These are phyloP conservation scores for Ptychoptera albimana DNA, from an alignment of 2,888 invertebrate species.

Conservation along the genomic window DNA sequence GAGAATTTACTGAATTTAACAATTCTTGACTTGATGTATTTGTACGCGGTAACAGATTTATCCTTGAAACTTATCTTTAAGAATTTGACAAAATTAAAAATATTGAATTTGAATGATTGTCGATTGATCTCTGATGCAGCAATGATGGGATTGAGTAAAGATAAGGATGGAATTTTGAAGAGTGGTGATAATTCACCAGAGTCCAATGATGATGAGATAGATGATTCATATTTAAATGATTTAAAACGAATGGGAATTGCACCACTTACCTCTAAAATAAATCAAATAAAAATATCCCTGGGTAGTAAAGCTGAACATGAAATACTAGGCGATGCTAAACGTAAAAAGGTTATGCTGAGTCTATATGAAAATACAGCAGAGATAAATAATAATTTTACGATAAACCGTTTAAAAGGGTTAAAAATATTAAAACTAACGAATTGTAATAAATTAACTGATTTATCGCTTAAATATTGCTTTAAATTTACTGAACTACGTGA, in stretches of 20 bases:
- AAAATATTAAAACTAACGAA: slow-evolving; percentile 45
- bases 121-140: slow-evolving; percentile 47
- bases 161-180: neutral
- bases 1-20: slow-evolving; percentile 39
- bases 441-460: slow-evolving; percentile 55
- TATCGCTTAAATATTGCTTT: slow-evolving; percentile 50
- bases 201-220: neutral
- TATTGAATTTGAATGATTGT: slow-evolving; percentile 48
- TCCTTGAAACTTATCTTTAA: slow-evolving; percentile 51
- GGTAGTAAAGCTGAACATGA: slow-evolving; percentile 53
- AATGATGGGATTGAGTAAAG: slow-evolving; percentile 44
- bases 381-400: slow-evolving; percentile 33
- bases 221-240: too few relatives aligned
- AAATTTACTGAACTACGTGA: slow-evolving; percentile 44
- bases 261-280: too few relatives aligned
- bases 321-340: slow-evolving; percentile 46
- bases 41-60: slow-evolving; percentile 52
- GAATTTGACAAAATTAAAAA: slow-evolving; percentile 40
- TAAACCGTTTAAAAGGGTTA: slow-evolving; percentile 38
- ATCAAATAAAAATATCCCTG: slow-evolving; percentile 34
- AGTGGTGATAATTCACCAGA: neutral
- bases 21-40: slow-evolving; percentile 47
- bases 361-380: slow-evolving; percentile 9
- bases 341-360: slow-evolving; percentile 38
- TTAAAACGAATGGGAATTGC: too few relatives aligned